Base-by-base conservation (phyloP, 2,797 vertebrate species). In the Trachops cirrhosus region DNA sequence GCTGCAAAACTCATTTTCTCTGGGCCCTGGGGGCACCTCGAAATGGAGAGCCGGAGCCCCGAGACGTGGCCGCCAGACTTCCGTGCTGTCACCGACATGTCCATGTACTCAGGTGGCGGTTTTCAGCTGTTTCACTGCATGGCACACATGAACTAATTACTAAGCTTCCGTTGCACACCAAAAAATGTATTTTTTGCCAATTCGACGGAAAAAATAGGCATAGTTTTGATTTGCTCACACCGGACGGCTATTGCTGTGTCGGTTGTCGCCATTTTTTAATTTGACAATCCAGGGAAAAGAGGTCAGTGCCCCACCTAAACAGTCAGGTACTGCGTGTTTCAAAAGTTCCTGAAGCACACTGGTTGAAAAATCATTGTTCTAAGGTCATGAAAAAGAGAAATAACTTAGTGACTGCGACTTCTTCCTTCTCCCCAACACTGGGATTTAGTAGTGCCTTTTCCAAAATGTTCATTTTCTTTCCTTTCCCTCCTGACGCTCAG, bases 61-160 rank as follows among this genome's bases (percentile, higher is more conserved):
- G 6, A 41, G 70, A 54, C 29, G 1, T 0, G 1, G 84, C 15
- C 18, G 29, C 7, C 5, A 32, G 9, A 29, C 9, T 0, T 5
- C 16, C 2, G 3, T 2, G 32, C 32, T 7, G 29, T 16, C 62
- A 6, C 26, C 22, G 3, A 57, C 54, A 24, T 54, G 32, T 62
- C 59, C 59, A 14, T 15, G 29, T 14, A 0, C 29, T 18, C 29
- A 18, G 32, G 32, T 15, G 2, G 32, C 15, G 5, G 5, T 64
- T 64, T 64, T 64, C 32, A 64, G 62, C 62, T 15, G 15, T n/a
- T 64, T 32, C 62, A n/a, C n/a, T 15, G n/a, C 62, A 8, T 12
- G 14, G 29, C 32, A n/a, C 62, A 64, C 32, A 1, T 6, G 11
- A 29, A 62, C 59, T 62, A 64, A 62, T 29, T 14, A 62, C 29